A percentile compares a stretch with the other conserved stretches of the same genome.
Evolutionary conservation across 1,140 invertebrate genomes (phyloP).

Genomic region (Spodoptera frugiperda): DNA sequence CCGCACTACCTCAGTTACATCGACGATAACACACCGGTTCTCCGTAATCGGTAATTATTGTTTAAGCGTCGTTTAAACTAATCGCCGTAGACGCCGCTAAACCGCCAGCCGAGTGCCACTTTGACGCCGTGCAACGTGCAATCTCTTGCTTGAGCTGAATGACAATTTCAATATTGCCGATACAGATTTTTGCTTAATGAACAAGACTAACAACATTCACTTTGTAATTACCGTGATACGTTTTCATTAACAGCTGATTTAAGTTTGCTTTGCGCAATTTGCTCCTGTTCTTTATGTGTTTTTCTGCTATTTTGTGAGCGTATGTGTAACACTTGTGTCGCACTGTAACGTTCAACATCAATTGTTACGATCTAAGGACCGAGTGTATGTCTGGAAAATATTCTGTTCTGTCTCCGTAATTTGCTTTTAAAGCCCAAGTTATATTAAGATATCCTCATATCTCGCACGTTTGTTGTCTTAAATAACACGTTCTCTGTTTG

Average conservation of each 20-base stretch:
- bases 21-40: constrained; percentile 62
- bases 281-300: constrained; percentile 48
- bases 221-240: constrained; percentile 56
- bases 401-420: constrained; percentile 3
- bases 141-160: constrained; percentile 59
- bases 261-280: constrained; percentile 50
- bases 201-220: constrained; percentile 70
- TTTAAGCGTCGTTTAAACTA: constrained; percentile 76
- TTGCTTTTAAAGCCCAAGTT: not conserved
- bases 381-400: no score
- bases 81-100: constrained; percentile 63
- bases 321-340: not conserved
- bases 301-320: constrained; percentile 13
- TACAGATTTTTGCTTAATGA: constrained; percentile 69
- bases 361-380: no score
- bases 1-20: constrained; percentile 57
- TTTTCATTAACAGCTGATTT: constrained; percentile 67
- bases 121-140: constrained; percentile 58
- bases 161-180: constrained; percentile 65
- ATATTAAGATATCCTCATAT: constrained; percentile 32
- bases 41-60: constrained; percentile 76
- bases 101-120: constrained; percentile 49
- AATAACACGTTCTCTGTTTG: constrained; percentile 58
- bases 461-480: constrained; percentile 55
- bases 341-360: no score